A percentile compares a stretch with the other conserved stretches of the same genome.
Conservation (phyloP, 2,113 vertebrate species). For the Takifugu bimaculatus region DNA sequence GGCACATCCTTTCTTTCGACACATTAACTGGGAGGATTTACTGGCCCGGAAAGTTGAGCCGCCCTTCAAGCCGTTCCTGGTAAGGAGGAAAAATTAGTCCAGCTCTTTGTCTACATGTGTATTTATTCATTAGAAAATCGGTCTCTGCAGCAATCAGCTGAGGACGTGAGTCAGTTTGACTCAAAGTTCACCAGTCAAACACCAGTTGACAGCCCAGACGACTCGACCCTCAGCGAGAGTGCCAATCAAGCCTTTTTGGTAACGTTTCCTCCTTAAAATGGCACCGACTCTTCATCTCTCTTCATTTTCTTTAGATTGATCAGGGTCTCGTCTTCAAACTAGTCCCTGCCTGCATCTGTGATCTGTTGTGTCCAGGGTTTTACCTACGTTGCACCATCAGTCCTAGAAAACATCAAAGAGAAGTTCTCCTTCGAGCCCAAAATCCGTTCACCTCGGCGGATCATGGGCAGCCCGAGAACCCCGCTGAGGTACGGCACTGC, state of each 20-base stretch:
- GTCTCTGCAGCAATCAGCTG: slow-evolving; percentile 90
- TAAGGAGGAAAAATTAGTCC: slow-evolving; percentile 53
- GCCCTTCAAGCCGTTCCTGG: slow-evolving; percentile 96
- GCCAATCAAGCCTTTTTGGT: slow-evolving; percentile 99
- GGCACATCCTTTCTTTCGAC: slow-evolving; percentile 95
- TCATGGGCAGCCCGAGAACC: slow-evolving; percentile 93
- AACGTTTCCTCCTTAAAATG: slow-evolving; percentile 32
- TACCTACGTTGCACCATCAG: slow-evolving; percentile 97
- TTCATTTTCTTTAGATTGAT: no score
- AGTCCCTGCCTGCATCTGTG: no score
- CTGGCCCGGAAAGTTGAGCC: slow-evolving; percentile 95
- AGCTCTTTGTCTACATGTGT: no score
- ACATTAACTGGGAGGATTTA: slow-evolving; percentile 97
- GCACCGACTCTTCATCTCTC: neutral
- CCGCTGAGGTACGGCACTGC: slow-evolving; percentile 86
- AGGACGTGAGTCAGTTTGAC: slow-evolving; percentile 99
- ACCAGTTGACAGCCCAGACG: slow-evolving; percentile 97
- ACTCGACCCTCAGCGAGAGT: slow-evolving; percentile 98
- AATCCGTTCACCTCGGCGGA: slow-evolving; percentile 93
- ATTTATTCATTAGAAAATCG: neutral
- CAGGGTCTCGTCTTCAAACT: neutral
- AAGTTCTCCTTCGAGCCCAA: slow-evolving; percentile 98
- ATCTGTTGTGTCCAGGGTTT: slow-evolving; percentile 80
- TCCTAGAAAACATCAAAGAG: slow-evolving; percentile 98
- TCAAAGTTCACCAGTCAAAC: slow-evolving; percentile 99